Conservation (phyloP, 1,140 invertebrate species). For the Ceratosolen fusciceps region DNA sequence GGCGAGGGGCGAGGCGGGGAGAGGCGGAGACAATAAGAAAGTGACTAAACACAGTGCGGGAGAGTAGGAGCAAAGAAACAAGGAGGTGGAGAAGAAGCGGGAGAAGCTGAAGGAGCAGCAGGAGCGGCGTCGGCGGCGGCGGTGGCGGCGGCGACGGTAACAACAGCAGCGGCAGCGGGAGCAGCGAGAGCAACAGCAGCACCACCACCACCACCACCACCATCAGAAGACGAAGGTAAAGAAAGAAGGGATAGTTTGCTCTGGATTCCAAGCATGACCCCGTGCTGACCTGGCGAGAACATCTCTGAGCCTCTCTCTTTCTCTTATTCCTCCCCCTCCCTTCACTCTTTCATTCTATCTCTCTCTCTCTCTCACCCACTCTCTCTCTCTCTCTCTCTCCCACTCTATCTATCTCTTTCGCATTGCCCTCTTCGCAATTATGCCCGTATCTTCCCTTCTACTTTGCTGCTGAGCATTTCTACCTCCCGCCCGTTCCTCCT, state of each 20-base stretch:
- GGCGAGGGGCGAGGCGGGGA: conserved; percentile 5
- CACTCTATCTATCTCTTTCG: conserved; percentile 54
- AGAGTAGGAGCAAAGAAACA: too few relatives aligned
- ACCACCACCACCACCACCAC: too few relatives aligned
- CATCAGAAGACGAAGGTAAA: conserved; percentile 18
- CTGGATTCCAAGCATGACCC: conserved; percentile 72
- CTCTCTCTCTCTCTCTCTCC: conserved; percentile 56
- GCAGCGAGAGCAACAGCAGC: too few relatives aligned
- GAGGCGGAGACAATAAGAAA: neutral
- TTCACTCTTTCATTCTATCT: conserved; percentile 54
- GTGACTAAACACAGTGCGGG: neutral
- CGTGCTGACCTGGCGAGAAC: conserved; percentile 70
- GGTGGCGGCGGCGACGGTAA: too few relatives aligned
- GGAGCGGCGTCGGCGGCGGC: too few relatives aligned
- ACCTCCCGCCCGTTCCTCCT: conserved; percentile 14
- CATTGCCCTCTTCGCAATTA: too few relatives aligned
- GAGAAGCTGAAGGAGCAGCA: too few relatives aligned
- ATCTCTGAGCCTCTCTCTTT: conserved; percentile 65
- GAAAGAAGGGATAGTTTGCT: conserved; percentile 68
- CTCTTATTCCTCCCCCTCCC: conserved; percentile 55
- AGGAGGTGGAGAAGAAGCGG: conserved; percentile 23
- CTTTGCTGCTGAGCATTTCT: too few relatives aligned
- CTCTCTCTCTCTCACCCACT: conserved; percentile 51
- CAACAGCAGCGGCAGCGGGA: too few relatives aligned
- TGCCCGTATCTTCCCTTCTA: conserved; percentile 45